Evolutionary conservation across 2,113 vertebrate genomes (phyloP), one percentile per base, ranked within the genome.

Genomic region (Petromus typicus): DNA sequence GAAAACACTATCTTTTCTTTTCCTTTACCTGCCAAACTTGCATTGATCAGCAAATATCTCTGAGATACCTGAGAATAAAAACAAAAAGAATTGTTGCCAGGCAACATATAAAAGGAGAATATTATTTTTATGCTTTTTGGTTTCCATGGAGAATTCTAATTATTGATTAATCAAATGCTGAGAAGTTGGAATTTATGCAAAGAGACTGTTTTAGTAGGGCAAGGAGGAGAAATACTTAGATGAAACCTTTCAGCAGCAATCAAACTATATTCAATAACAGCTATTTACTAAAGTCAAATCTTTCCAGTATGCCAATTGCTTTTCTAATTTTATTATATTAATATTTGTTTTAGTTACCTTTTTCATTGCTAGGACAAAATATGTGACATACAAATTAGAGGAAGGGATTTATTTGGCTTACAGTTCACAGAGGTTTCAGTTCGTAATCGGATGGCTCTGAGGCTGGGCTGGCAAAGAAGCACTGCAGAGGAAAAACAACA

Each of bases 71-170:
- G 32, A 61, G 34, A 94, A 34, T 90, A 95, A 89, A 93, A 86
- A 87, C 63, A 86, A 92, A 45, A 96, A 86, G 45, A 71, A 81
- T 78, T 83, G 86, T 96, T 97, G 95, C 97, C 86, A 96, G 76
- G 96, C 93, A 97, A 95, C 97, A 92, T 91, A 91, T 51, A 95
- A 97, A 71, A 91, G 40, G 7, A 82, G 45, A 89, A 40, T 63
- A 48, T 91, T 95, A 91, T 86, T 97, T 97, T 96, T 83, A 95
- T 92, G 73, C 59, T 64, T 92, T 92, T 76, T 69, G 86, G 94
- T 97, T 97, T 95, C 97, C 94, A 95, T 94, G 94, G 95, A 95
- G 93, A 97, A 91, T 86, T 27, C 37, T 73, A 95, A 80, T 90
- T 95, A 93, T 91, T 91, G 66, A 89, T 91, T 96, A 94, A 86